Evolutionary conservation across 30 jellyfish, hydroid and myxozoan species (phyloP), one percentile per base, ranked within the genome.

Genomic region (Hydra vulgaris): DNA sequence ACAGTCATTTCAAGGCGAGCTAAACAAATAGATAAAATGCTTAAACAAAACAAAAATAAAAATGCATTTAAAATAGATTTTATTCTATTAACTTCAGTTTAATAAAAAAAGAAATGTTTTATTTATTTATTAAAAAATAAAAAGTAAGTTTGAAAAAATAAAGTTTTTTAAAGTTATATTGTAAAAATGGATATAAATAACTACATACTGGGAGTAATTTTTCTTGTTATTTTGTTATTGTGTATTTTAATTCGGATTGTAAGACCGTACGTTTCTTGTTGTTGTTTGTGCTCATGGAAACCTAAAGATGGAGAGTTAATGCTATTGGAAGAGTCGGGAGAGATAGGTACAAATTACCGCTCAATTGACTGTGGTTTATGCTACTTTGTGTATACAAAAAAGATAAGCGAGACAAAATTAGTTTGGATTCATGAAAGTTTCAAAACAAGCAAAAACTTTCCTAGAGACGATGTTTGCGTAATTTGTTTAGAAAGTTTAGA

Each of bases 401-500:
- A 5, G 25, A 1, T 68, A 3, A 68, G 8, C 27, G 75, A 23
- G 27, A 20, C 8, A 40, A 40, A 40, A 3, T 40, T 40, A 40
- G 61, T 40, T 40, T 40, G 61, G 61, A 3, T 40, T 3, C 5
- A 40, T 40, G 8, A 12, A 3, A 3, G 61, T 12, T 40, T 40
- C 12, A 40, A 40, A 12, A 3, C 61, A 40, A 40, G 12, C 12
- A 40, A 12, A 40, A 40, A 12, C 61, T 5, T 40, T 40, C 12
- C 61, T 12, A 40, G 8, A 40, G 12, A 40, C 75, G 75, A 68
- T 68, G 15, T 7, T 4, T 68, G 75, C 27, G 75, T 68, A n/a
- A 68, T 68, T 68, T 68, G 75, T 68, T 68, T 68, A 68, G 75
- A 68, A 16, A 68, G 26, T 15, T 20, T 68, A 3, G 75, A 68